These are phyloP conservation scores for Neocrepidodera transversa DNA, from an alignment of 2,888 invertebrate genomes.

Conservation along the genomic window DNA sequence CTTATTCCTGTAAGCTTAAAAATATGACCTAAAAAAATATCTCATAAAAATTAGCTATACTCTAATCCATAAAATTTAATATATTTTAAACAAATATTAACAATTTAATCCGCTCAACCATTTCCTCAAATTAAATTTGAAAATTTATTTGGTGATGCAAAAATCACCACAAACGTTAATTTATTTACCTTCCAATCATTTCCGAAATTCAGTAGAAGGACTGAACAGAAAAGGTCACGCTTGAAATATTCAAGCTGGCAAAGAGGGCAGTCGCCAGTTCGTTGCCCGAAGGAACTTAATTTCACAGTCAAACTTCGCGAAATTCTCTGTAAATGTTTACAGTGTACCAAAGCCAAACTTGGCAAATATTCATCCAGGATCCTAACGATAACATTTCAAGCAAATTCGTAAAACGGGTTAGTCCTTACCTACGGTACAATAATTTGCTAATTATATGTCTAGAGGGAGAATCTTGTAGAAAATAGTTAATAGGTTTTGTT, in stretches of 20 bases:
- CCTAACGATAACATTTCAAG: constrained; percentile 17
- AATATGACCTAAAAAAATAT: too few species aligned
- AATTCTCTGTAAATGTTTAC: constrained; percentile 41
- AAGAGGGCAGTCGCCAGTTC: constrained; percentile 24
- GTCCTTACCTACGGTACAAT: not conserved
- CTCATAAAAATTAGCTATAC: too few species aligned
- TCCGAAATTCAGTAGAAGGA: not conserved
- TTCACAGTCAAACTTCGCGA: constrained; percentile 30
- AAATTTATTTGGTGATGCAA: too few species aligned
- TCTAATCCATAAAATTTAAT: too few species aligned
- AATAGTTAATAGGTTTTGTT: not conserved
- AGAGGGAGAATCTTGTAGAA: too few species aligned
- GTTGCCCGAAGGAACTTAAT: constrained; percentile 29
- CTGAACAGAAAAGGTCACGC: constrained; percentile 27
- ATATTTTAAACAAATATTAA: too few species aligned
- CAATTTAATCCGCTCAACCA: too few species aligned
- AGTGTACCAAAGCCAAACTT: constrained; percentile 34
- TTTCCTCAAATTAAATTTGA: too few species aligned
- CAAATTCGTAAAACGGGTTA: constrained; percentile 8
- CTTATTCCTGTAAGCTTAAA: too few species aligned
- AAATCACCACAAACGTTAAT: constrained; percentile 7
- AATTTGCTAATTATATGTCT: too few species aligned
- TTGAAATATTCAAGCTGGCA: constrained; percentile 21
- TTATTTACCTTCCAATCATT: constrained; percentile 7
- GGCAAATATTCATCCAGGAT: constrained; percentile 35